These are phyloP conservation scores for Neopipo cinnamomea DNA, from an alignment of 2,113 vertebrate species.

Conservation along the genomic window DNA sequence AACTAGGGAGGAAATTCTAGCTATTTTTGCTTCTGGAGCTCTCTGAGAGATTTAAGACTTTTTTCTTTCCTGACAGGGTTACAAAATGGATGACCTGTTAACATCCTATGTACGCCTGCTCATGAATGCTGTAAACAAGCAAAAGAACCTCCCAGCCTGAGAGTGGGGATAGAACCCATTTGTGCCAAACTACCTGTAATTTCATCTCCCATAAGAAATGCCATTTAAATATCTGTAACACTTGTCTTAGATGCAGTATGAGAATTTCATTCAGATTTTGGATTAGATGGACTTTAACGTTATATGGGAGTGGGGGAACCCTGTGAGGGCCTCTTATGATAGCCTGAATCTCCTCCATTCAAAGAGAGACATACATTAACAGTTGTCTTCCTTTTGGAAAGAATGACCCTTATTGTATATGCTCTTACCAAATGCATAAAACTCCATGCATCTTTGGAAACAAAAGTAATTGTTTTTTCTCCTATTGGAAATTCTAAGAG, in stretches of 20 bases:
- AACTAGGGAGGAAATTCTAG: not conserved
- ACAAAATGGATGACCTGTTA: slow-evolving; percentile 98
- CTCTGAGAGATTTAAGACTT: not conserved
- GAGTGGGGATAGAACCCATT: not conserved
- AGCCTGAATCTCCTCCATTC: not conserved
- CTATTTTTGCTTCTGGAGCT: not conserved
- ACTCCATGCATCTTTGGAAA: not conserved
- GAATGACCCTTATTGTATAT: not conserved
- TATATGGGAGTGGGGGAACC: not conserved
- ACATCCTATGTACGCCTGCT: slow-evolving; percentile 89
- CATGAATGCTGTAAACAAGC: slow-evolving; percentile 69
- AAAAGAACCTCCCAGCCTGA: slow-evolving; percentile 59
- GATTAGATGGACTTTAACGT: not conserved
- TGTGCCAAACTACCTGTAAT: slow-evolving; percentile 6
- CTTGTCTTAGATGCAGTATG: not conserved
- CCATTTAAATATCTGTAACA: not conserved
- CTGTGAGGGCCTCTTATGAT: not conserved
- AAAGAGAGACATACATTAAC: not conserved
- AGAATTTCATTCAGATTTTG: not conserved
- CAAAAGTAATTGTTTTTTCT: not conserved
- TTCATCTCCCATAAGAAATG: not conserved
- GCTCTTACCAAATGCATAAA: not conserved
- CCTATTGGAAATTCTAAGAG: not conserved
- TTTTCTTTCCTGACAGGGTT: slow-evolving; percentile 80
- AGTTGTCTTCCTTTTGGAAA: not conserved